Evolutionary conservation across 2,113 vertebrate genomes (phyloP).

Genomic region (Epinephelus moara): DNA sequence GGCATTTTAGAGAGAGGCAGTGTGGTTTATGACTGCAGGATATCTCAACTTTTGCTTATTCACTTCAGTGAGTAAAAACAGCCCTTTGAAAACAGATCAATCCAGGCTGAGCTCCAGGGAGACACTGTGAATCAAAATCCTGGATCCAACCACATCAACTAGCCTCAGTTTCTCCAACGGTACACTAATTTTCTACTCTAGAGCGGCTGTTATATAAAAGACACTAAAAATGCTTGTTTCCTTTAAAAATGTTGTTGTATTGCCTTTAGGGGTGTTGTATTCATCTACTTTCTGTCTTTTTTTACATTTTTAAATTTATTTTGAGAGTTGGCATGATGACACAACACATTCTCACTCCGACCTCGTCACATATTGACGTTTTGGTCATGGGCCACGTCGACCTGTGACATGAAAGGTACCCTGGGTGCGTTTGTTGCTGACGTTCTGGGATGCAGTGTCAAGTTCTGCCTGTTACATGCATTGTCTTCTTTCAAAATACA

Average conservation of each 20-base stretch:
- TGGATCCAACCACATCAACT: constrained; percentile 2
- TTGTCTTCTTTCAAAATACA: no score
- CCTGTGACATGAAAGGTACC: no score
- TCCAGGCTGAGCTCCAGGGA: neutral
- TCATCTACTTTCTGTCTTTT: neutral
- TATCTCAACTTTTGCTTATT: neutral
- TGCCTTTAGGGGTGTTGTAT: neutral
- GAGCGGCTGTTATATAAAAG: neutral
- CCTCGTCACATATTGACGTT: no score
- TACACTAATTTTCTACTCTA: no score
- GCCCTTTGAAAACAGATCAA: neutral
- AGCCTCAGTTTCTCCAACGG: neutral
- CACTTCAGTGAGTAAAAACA: neutral
- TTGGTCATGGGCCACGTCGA: no score
- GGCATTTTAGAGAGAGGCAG: constrained; percentile 11
- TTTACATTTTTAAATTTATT: neutral
- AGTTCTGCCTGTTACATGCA: no score
- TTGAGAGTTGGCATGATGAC: neutral
- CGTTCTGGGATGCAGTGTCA: no score
- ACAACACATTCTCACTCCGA: no score
- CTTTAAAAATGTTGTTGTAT: neutral
- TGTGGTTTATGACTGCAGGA: neutral
- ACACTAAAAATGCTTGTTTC: no score
- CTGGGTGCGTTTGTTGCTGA: no score
- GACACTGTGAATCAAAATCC: constrained; percentile 11